Percentiles rank a stretch among this genome's conserved stretches.
Evolutionary conservation across 1,140 invertebrate species (phyloP).

Genomic region (Aphidius gifuensis): DNA sequence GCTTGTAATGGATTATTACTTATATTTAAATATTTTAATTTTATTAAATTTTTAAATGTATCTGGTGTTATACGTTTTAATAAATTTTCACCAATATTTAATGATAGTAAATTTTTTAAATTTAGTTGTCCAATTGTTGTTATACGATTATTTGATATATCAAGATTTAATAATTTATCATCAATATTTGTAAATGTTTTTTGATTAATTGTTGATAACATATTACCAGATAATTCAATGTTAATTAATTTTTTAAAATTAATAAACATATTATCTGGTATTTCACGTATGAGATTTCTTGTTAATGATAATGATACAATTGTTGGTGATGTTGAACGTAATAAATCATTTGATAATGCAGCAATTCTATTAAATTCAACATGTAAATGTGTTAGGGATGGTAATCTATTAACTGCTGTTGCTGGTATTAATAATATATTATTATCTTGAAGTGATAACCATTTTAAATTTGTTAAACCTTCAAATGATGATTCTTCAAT

Average conservation of each 20-base stretch:
- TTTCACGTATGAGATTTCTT: slow-evolving; percentile 82
- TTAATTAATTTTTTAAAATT: slow-evolving; percentile 71
- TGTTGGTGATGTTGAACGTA: slow-evolving; percentile 59
- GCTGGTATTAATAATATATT: slow-evolving; percentile 81
- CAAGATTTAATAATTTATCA: slow-evolving; percentile 67
- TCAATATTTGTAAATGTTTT: slow-evolving; percentile 76
- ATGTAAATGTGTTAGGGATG: slow-evolving; percentile 69
- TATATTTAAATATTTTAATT: slow-evolving; percentile 72
- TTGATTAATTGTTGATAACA: slow-evolving; percentile 67
- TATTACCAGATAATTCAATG: slow-evolving; percentile 76
- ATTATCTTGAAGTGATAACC: slow-evolving; percentile 81
- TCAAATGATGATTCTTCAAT: slow-evolving; percentile 83
- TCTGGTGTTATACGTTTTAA: slow-evolving; percentile 66
- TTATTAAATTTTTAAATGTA: slow-evolving; percentile 67
- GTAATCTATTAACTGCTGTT: slow-evolving; percentile 70
- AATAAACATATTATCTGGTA: slow-evolving; percentile 75
- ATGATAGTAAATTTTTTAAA: slow-evolving; percentile 62
- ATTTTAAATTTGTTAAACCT: slow-evolving; percentile 72
- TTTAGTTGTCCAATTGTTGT: slow-evolving; percentile 64
- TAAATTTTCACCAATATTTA: slow-evolving; percentile 79
- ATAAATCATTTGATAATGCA: slow-evolving; percentile 75
- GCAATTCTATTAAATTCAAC: slow-evolving; percentile 85
- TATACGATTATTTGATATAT: slow-evolving; percentile 74
- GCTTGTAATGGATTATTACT: slow-evolving; percentile 69
- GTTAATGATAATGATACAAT: slow-evolving; percentile 68